These are phyloP conservation scores for Mormyrus proboscirostris DNA, from an alignment of 2,797 vertebrate species.

Conservation along the genomic window DNA sequence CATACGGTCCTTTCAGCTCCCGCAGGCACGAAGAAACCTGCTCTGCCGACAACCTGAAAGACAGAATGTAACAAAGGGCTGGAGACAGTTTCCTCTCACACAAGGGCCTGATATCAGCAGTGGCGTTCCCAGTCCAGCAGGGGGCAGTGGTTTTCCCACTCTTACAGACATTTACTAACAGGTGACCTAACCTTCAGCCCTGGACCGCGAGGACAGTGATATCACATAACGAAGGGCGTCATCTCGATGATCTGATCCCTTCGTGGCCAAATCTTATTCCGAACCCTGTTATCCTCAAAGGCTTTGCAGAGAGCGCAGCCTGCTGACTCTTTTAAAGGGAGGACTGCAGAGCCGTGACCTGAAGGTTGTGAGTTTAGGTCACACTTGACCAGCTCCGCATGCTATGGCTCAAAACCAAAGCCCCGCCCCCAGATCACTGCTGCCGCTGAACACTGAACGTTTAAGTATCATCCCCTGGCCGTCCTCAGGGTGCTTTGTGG, in stretches of 20 bases:
- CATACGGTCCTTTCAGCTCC: slow-evolving; percentile 78
- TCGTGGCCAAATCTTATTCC: not conserved
- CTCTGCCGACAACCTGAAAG: slow-evolving; percentile 76
- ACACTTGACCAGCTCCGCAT: not conserved
- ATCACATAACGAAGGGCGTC: not conserved
- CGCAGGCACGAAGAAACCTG: slow-evolving; percentile 81
- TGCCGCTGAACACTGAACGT: not conserved
- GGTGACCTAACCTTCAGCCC: not conserved
- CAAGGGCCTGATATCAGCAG: not conserved
- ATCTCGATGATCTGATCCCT: not conserved
- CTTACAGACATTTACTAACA: not conserved
- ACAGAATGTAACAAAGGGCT: slow-evolving; percentile 39
- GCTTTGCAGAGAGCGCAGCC: not conserved
- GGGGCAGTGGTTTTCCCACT: not conserved
- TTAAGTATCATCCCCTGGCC: not conserved
- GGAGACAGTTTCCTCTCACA: not conserved
- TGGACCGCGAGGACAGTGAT: not conserved
- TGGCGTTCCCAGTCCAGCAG: not conserved
- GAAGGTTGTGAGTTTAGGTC: not conserved
- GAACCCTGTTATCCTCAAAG: not conserved
- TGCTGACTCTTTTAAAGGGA: not conserved
- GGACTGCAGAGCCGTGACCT: not conserved
- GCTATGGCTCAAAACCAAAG: not conserved
- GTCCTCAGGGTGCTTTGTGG: not conserved
- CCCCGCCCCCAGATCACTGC: not conserved